Evolutionary conservation across 1,140 invertebrate species (phyloP).

Genomic region (Philaenus spumarius): DNA sequence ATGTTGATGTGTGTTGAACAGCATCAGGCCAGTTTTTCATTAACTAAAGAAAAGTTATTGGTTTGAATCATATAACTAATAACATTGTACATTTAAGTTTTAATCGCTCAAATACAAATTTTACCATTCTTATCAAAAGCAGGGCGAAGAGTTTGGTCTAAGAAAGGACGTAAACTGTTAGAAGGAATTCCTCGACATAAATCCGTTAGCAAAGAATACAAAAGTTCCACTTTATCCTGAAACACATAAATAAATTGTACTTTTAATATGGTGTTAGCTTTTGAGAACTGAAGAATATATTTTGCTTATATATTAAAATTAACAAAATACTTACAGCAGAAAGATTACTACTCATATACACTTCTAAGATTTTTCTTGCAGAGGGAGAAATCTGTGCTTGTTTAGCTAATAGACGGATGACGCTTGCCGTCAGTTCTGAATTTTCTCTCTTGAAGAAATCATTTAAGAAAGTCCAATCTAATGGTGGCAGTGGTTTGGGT

Average conservation of each 20-base stretch:
- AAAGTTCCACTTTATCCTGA: conserved; percentile 6
- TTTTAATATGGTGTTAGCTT: too few relatives aligned
- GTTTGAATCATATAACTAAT: too few relatives aligned
- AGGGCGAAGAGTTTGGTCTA: conserved; percentile 4
- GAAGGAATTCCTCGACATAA: conserved; percentile 7
- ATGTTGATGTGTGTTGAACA: too few relatives aligned
- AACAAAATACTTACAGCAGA: not conserved
- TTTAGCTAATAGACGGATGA: not conserved
- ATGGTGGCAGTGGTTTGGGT: conserved; percentile 7
- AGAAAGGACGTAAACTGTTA: not conserved
- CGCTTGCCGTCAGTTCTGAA: not conserved
- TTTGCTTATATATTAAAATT: too few relatives aligned
- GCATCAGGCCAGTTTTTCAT: too few relatives aligned
- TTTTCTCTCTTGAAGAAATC: not conserved
- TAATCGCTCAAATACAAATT: too few relatives aligned
- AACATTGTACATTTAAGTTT: too few relatives aligned
- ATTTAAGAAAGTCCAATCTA: conserved; percentile 2
- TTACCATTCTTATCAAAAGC: conserved; percentile 7
- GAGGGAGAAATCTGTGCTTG: conserved; percentile 4
- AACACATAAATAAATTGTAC: too few relatives aligned
- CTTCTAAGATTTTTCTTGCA: conserved; percentile 1
- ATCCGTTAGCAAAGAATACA: conserved; percentile 2
- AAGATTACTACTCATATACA: not conserved
- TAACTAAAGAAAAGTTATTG: too few relatives aligned
- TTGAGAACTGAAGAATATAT: too few relatives aligned